Conservation (phyloP, 1,140 invertebrate genomes). For the Heliconius congener region DNA sequence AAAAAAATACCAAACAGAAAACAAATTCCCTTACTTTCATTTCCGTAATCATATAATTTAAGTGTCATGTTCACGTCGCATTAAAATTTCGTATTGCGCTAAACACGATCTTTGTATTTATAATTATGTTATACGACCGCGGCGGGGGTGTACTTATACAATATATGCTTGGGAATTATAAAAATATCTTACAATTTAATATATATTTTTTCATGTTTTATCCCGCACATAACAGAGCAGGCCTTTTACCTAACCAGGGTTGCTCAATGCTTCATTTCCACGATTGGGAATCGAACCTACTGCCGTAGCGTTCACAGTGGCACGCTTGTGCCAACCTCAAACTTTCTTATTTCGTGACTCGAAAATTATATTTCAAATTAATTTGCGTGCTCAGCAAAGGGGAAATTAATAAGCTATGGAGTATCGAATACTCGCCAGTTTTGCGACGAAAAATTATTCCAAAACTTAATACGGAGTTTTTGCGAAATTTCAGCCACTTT, state of each 20-base stretch:
- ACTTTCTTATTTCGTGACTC: neutral
- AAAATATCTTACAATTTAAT: too few relatives aligned
- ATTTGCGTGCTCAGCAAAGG: slow-evolving; percentile 23
- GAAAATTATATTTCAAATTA: slow-evolving; percentile 24
- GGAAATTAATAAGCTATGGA: slow-evolving; percentile 18
- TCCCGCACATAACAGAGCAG: neutral
- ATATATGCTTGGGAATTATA: neutral
- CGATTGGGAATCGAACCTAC: neutral
- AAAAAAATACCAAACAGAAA: neutral
- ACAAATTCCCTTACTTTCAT: neutral
- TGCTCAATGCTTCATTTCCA: too few relatives aligned
- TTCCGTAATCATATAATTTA: slow-evolving; percentile 9
- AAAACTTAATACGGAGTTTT: slow-evolving; percentile 7
- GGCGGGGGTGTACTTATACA: neutral
- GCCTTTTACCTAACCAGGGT: neutral
- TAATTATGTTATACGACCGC: neutral
- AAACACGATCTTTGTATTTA: neutral
- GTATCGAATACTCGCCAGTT: neutral
- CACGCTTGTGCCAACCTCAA: neutral
- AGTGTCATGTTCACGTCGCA: neutral
- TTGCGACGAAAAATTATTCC: slow-evolving; percentile 15
- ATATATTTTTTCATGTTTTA: neutral
- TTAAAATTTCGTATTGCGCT: slow-evolving; percentile 1
- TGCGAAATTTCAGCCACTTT: neutral
- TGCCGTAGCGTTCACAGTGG: neutral